Base-by-base conservation (phyloP, 2,113 vertebrate species). In the Bubo scandiacus region DNA sequence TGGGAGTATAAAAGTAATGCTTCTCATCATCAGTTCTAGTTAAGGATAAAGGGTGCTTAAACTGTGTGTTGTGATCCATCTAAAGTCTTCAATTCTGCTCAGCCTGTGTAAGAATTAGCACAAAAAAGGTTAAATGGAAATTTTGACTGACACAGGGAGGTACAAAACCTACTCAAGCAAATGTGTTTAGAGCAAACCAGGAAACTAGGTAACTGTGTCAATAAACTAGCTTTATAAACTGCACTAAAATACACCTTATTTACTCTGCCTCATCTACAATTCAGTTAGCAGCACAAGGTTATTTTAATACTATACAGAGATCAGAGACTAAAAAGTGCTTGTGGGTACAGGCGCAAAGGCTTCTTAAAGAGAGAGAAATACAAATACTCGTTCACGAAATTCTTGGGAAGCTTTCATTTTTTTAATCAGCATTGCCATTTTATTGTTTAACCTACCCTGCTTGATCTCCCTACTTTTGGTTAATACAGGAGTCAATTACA, bases 401-500 rank as follows among this genome's bases (percentile, higher is more conserved):
- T 91, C 91, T 92, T 19, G 0, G 36, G 51, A 90, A 97, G 88
- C 36, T 92, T 89, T 90, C 59, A 85, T 90, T 70, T 34, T 95
- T 90, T 92, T 29, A 96, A 95, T 97, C 97, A 97, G 95, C 91
- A 96, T 91, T 97, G 72, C 82, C 94, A 67, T 97, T 94, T 96
- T 96, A 92, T 95, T 96, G 86, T 95, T 96, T 96, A 97, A 96
- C 86, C 72, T 97, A 92, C 89, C 88, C 92, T 89, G 87, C 95
- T 96, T 96, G 97, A 97, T 98, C 96, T 96, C 84, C 85, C 96
- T 98, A 94, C 94, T 96, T 96, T 97, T 97, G 97, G 97, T 98
- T 98, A 97, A 98, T 95, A 96, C 88, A 11, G 94, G 81, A 97
- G 97, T 97, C 97, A 98, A 98, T 98, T 98, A 98, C 97, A 97